Evolutionary conservation across 2,888 invertebrate species (phyloP).

Genomic region (Erebia epiphron): DNA sequence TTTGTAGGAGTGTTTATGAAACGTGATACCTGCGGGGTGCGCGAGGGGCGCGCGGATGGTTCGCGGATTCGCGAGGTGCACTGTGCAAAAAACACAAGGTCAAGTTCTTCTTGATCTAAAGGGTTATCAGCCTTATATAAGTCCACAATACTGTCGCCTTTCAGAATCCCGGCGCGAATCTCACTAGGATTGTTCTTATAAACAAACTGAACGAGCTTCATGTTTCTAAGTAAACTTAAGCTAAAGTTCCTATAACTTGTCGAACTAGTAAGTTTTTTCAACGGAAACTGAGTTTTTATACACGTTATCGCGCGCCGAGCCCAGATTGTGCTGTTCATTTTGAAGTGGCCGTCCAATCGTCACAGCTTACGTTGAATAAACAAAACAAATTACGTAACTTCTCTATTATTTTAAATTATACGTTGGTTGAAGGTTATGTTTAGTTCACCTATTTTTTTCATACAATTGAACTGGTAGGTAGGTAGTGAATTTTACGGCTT

Average conservation of each 20-base stretch:
- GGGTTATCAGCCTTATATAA: constrained; percentile 84
- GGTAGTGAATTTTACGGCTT: no score
- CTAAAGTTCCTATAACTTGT: constrained; percentile 50
- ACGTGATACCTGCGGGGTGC: no score
- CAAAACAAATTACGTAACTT: constrained; percentile 34
- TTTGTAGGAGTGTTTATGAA: no score
- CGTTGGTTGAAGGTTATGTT: constrained; percentile 9
- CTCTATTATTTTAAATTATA: neutral
- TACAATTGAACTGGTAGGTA: no score
- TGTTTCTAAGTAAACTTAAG: constrained; percentile 60
- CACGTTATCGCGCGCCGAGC: constrained; percentile 47
- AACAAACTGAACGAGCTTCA: constrained; percentile 89
- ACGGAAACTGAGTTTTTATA: constrained; percentile 49
- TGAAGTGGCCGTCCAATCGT: constrained; percentile 30
- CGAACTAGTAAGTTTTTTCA: constrained; percentile 32
- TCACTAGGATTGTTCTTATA: constrained; percentile 79
- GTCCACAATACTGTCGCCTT: constrained; percentile 85
- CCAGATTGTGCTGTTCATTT: constrained; percentile 36
- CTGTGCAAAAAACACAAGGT: no score
- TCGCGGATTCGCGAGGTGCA: no score
- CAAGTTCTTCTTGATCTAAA: no score
- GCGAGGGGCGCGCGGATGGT: no score
- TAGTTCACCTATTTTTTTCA: neutral
- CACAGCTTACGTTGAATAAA: constrained; percentile 28
- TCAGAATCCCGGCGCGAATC: constrained; percentile 86